Conservation (phyloP, 2,113 vertebrate species). For the Oncorhynchus kisutch region DNA sequence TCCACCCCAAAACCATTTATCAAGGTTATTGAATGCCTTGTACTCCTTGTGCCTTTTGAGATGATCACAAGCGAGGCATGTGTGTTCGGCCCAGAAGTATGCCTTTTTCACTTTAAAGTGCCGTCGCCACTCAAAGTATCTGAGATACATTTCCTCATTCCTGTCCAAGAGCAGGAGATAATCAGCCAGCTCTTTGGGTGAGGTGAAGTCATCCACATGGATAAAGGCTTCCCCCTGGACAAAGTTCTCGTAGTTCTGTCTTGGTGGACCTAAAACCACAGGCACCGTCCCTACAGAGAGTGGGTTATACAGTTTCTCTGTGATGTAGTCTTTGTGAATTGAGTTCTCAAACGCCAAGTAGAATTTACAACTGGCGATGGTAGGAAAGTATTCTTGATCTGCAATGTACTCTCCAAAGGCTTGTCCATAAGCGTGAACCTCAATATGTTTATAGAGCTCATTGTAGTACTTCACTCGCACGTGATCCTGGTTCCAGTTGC, state of each 20-base stretch:
- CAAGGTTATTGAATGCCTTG: conserved; percentile 88
- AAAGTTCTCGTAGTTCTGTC: conserved; percentile 96
- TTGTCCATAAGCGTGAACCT: conserved; percentile 91
- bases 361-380: conserved; percentile 93
- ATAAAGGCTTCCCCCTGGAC: conserved; percentile 93
- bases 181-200: conserved; percentile 89
- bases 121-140: conserved; percentile 92
- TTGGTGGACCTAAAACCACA: conserved; percentile 87
- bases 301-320: conserved; percentile 96
- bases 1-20: conserved; percentile 96
- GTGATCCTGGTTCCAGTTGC: conserved; percentile 97
- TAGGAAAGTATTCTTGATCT: conserved; percentile 92
- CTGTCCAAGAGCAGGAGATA: conserved; percentile 92
- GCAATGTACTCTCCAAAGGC: conserved; percentile 89
- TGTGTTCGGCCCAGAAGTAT: conserved; percentile 93
- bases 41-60: conserved; percentile 92
- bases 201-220: conserved; percentile 92
- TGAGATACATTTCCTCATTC: conserved; percentile 90
- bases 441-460: conserved; percentile 91
- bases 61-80: conserved; percentile 93
- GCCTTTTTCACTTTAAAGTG: conserved; percentile 93
- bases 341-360: conserved; percentile 98
- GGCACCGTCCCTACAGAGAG: conserved; percentile 91
- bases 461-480: conserved; percentile 95
- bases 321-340: conserved; percentile 97